These are phyloP conservation scores for Hirtodrosophila trivittata DNA, from an alignment of 2,888 invertebrate genomes.

Conservation along the genomic window DNA sequence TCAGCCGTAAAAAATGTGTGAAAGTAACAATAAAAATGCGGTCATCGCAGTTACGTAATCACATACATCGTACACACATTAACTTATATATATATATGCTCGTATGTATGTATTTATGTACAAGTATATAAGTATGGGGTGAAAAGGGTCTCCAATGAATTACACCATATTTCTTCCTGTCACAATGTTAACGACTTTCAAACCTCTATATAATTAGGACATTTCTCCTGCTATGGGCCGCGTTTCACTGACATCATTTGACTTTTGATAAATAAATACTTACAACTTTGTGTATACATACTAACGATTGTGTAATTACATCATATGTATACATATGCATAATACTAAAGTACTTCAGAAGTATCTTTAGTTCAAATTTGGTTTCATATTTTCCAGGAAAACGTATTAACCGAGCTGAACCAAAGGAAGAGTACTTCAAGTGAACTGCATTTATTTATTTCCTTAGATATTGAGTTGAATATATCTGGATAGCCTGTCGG, in stretches of 20 bases:
- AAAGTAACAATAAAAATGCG: slow-evolving; percentile 37
- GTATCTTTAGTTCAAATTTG: too few relatives aligned
- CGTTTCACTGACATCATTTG: slow-evolving; percentile 39
- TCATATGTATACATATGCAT: background rate
- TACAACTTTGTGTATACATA: background rate
- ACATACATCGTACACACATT: slow-evolving; percentile 14
- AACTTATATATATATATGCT: slow-evolving; percentile 5
- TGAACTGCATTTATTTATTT: too few relatives aligned
- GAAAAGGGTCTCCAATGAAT: slow-evolving; percentile 66
- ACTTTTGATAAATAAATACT: background rate
- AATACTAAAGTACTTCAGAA: too few relatives aligned
- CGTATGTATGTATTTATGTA: slow-evolving; percentile 13
- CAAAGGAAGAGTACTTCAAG: too few relatives aligned
- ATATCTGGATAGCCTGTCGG: too few relatives aligned
- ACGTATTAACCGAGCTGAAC: too few relatives aligned
- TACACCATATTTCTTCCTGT: slow-evolving; percentile 66
- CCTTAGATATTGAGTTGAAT: too few relatives aligned
- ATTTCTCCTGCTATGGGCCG: slow-evolving; percentile 6
- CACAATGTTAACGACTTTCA: slow-evolving; percentile 35
- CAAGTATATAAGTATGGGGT: slow-evolving; percentile 10
- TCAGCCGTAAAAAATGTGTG: slow-evolving; percentile 14
- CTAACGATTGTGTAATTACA: background rate
- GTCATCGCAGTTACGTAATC: slow-evolving; percentile 69
- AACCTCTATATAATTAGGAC: slow-evolving; percentile 24
- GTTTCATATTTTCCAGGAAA: too few relatives aligned